A percentile compares a stretch with the other conserved stretches of the same genome.
Conservation (phyloP, 2,797 vertebrate genomes). For the Lophura swinhoii region DNA sequence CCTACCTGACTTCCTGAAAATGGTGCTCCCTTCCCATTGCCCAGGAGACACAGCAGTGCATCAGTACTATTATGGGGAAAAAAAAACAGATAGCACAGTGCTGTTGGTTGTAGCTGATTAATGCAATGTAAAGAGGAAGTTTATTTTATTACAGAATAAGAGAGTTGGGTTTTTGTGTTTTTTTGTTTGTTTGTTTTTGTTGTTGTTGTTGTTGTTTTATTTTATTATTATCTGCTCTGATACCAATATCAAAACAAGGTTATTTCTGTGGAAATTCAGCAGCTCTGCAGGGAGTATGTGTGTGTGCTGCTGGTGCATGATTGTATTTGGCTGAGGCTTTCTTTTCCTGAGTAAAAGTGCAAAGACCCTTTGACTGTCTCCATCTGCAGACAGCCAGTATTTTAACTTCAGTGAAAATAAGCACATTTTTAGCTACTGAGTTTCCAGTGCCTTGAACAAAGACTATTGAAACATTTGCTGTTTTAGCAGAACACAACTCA, state of each 20-base stretch:
- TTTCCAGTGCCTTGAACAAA: not conserved
- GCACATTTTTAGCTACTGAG: not conserved
- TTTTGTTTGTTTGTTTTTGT: not conserved
- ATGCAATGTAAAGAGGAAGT: not conserved
- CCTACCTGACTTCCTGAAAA: not conserved
- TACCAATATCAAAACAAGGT: not conserved
- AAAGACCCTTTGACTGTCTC: not conserved
- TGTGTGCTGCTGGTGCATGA: not conserved
- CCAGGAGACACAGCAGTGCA: not conserved
- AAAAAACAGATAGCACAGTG: not conserved
- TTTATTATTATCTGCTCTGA: not conserved
- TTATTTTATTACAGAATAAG: not conserved
- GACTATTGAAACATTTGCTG: not conserved
- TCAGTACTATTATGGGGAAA: fast-evolving
- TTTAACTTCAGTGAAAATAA: not conserved
- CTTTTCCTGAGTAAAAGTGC: not conserved
- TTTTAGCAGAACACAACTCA: not conserved
- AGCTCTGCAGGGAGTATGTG: not conserved
- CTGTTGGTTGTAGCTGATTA: not conserved
- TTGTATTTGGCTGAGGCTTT: not conserved
- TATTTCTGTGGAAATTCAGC: not conserved
- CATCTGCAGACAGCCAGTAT: not conserved
- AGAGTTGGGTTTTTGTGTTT: not conserved
- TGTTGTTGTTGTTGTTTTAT: not conserved
- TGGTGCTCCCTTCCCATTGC: not conserved